Evolutionary conservation across 2,797 vertebrate genomes (phyloP).

Genomic region (Allobates femoralis): DNA sequence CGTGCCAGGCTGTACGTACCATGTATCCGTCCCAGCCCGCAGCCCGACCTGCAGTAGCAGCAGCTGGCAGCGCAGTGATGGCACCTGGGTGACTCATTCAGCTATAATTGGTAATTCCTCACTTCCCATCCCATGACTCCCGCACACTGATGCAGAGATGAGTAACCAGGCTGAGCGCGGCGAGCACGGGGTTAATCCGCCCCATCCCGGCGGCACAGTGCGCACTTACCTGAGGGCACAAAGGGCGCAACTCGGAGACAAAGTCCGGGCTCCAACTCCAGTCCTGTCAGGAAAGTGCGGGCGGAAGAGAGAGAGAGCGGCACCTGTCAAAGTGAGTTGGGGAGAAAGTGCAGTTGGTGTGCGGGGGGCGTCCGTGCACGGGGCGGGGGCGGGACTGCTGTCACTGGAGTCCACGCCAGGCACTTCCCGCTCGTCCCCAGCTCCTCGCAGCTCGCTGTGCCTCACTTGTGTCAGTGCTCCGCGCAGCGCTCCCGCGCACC

Average conservation of each 20-base stretch:
- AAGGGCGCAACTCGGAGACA: neutral
- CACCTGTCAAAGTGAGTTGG: slow-evolving; percentile 39
- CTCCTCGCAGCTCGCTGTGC: neutral
- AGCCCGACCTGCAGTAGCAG: no score
- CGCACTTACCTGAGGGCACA: neutral
- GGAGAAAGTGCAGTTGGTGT: neutral
- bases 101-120: slow-evolving; percentile 60
- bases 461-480: slow-evolving; percentile 31
- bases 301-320: slow-evolving; percentile 15
- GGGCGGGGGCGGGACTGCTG: slow-evolving; percentile 10
- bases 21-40: no score
- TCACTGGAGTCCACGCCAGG: neutral
- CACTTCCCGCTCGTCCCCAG: neutral
- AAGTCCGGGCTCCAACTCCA: slow-evolving; percentile 6
- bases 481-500: slow-evolving; percentile 24
- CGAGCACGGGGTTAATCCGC: neutral
- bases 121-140: slow-evolving; percentile 56
- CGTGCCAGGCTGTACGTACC: no score
- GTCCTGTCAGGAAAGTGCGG: slow-evolving; percentile 46
- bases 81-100: slow-evolving; percentile 54
- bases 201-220: no score
- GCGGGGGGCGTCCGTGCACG: neutral
- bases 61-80: neutral
- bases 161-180: neutral
- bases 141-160: slow-evolving; percentile 40